A percentile compares a stretch with the other conserved stretches of the same genome.
These are phyloP conservation scores for Noctua janthina DNA, from an alignment of 2,888 invertebrate genomes.

Conservation along the genomic window DNA sequence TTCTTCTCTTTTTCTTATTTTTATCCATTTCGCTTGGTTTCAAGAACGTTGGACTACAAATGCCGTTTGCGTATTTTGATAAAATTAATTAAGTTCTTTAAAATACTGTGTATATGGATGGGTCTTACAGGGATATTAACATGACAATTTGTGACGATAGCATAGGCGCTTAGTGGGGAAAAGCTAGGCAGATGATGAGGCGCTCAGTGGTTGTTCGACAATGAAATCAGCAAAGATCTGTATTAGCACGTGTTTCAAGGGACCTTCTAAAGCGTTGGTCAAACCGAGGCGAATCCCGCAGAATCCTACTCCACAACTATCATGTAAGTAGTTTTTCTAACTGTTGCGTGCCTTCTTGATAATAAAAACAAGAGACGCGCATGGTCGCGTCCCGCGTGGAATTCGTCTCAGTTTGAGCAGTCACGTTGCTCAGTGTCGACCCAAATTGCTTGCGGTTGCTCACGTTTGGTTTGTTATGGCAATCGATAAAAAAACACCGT, in stretches of 20 bases:
- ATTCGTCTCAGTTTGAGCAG: not conserved
- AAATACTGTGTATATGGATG: not conserved
- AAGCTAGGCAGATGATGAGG: not conserved
- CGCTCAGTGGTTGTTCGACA: not conserved
- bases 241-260: not conserved
- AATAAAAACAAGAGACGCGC: not conserved
- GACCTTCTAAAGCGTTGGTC: not conserved
- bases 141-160: conserved; percentile 16
- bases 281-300: not conserved
- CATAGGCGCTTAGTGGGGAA: too few species aligned
- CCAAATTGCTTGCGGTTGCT: not conserved
- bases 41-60: not conserved
- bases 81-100: not conserved
- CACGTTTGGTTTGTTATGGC: not conserved
- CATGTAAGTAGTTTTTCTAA: not conserved
- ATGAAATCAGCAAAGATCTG: not conserved
- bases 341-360: not conserved
- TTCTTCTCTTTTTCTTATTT: not conserved
- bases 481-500: not conserved
- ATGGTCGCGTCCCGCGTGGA: not conserved
- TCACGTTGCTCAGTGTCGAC: not conserved
- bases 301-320: not conserved
- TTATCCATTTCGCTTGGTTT: not conserved
- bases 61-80: not conserved
- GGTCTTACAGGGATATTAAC: conserved; percentile 31